Evolutionary conservation across 2,888 invertebrate genomes (phyloP).

Genomic region (Lithophane ornitopus): DNA sequence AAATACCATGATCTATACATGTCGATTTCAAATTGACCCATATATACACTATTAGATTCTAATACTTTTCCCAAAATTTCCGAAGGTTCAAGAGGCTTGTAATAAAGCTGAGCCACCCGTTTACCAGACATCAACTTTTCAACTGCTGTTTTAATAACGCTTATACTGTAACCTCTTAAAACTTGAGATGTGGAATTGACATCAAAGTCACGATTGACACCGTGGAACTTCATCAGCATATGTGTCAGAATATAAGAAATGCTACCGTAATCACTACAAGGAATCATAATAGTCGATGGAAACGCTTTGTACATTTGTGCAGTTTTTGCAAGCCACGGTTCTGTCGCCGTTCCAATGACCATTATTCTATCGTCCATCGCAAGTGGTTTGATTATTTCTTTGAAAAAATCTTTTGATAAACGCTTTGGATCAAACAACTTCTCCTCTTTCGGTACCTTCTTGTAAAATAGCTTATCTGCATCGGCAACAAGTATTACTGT

Average conservation of each 20-base stretch:
- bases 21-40: constrained; percentile 83
- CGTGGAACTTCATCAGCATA: constrained; percentile 91
- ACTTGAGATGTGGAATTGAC: constrained; percentile 90
- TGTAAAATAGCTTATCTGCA: constrained; percentile 93
- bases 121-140: constrained; percentile 83
- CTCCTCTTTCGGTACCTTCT: constrained; percentile 92
- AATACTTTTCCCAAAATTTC: constrained; percentile 89
- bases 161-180: constrained; percentile 89
- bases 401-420: constrained; percentile 92
- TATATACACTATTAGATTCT: constrained; percentile 75
- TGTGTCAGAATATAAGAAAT: constrained; percentile 89
- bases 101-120: constrained; percentile 88
- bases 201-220: constrained; percentile 90
- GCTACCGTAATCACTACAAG: constrained; percentile 91
- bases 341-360: constrained; percentile 92
- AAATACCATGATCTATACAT: constrained; percentile 89
- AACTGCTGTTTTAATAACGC: constrained; percentile 85
- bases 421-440: constrained; percentile 92
- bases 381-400: constrained; percentile 93
- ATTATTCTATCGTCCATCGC: constrained; percentile 92
- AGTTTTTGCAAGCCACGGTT: constrained; percentile 92
- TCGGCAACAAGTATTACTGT: constrained; percentile 93
- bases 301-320: constrained; percentile 89
- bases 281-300: constrained; percentile 90
- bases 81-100: constrained; percentile 86